Evolutionary conservation across 2,113 vertebrate species (phyloP).

Genomic region (Cryptotis parvus): DNA sequence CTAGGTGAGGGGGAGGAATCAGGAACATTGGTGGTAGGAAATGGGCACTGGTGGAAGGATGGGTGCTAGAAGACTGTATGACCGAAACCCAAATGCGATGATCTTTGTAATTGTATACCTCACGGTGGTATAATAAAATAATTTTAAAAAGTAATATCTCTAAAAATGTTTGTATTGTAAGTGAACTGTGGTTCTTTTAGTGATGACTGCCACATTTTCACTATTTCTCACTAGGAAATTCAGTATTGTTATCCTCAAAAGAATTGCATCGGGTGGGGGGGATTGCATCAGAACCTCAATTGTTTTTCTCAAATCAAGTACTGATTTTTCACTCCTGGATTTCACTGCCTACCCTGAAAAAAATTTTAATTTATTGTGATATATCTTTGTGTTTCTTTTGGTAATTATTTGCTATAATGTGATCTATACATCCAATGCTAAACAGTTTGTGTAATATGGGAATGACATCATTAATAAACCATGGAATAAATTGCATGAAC

Average conservation of each 20-base stretch:
- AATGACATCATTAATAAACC: neutral
- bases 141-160: too few relatives aligned
- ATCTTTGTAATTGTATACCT: too few relatives aligned
- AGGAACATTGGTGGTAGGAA: too few relatives aligned
- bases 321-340: slow-evolving; percentile 71
- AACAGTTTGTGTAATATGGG: neutral
- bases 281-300: slow-evolving; percentile 28
- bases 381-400: slow-evolving; percentile 52
- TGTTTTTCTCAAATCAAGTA: slow-evolving; percentile 55
- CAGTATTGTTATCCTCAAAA: slow-evolving; percentile 26
- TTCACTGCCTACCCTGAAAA: slow-evolving; percentile 72
- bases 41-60: too few relatives aligned
- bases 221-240: slow-evolving; percentile 30
- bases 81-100: too few relatives aligned
- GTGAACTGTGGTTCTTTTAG: slow-evolving; percentile 62
- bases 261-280: too few relatives aligned
- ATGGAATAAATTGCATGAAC: neutral
- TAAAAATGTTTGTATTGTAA: slow-evolving; percentile 14
- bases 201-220: slow-evolving; percentile 19
- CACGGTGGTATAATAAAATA: too few relatives aligned
- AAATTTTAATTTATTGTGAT: slow-evolving; percentile 55
- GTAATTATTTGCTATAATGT: slow-evolving; percentile 71
- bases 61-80: too few relatives aligned
- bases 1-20: too few relatives aligned
- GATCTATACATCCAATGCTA: slow-evolving; percentile 13